A percentile compares a stretch with the other conserved stretches of the same genome.
phyloP scores from a whole-genome alignment of 53 echinoderm and acorn worm genomes.

The Luidia sarsii region DNA sequence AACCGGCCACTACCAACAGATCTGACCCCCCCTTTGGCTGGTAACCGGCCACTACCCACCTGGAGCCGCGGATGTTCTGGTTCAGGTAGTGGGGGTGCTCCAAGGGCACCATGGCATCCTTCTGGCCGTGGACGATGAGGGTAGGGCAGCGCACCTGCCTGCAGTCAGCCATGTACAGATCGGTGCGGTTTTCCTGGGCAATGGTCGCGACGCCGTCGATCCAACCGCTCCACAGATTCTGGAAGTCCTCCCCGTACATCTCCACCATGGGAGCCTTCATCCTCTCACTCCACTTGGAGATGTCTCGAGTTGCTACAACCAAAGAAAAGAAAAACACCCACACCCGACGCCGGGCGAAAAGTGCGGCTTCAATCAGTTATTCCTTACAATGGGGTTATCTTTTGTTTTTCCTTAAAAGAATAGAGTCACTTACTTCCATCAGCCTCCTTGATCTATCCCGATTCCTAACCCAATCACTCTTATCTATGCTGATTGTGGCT shows the following conservation, averaged over 20 bases:
- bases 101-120: conserved; percentile 81
- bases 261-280: conserved; percentile 87
- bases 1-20: background rate
- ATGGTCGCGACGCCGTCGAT: conserved; percentile 62
- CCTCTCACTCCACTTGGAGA: conserved; percentile 83
- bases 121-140: conserved; percentile 86
- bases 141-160: conserved; percentile 79
- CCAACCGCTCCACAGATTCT: conserved; percentile 74
- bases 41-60: conserved; percentile 35
- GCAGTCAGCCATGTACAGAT: conserved; percentile 69
- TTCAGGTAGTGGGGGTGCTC: conserved; percentile 81
- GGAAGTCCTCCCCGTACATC: conserved; percentile 89
- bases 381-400: no score
- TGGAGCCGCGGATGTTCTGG: conserved; percentile 81
- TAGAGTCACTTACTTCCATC: no score
- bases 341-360: no score
- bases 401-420: no score
- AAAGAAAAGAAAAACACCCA: no score
- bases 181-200: conserved; percentile 31
- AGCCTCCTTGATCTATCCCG: no score
- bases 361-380: no score
- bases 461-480: no score
- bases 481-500: no score
- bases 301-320: conserved; percentile 76
- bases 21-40: background rate